Conservation (phyloP, 1,140 invertebrate species). For the Caenorhabditis inopinata region DNA sequence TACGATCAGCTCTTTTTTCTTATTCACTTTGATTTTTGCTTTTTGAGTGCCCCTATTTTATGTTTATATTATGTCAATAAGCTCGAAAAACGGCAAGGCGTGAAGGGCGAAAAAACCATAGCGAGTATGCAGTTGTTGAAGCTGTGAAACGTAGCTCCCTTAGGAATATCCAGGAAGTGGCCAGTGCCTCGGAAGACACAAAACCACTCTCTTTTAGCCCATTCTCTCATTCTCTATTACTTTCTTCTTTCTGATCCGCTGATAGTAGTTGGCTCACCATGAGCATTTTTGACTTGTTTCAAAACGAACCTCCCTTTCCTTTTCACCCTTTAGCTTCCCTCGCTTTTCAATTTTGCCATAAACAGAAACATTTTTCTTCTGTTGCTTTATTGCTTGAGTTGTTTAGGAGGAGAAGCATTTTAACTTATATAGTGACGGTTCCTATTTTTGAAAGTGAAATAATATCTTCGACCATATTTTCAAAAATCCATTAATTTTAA, state of each 20-base stretch:
- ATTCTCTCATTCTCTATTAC: neutral
- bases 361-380: no score
- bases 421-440: no score
- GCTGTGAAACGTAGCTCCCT: constrained; percentile 27
- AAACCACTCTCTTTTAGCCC: neutral
- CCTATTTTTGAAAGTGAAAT: no score
- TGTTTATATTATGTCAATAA: constrained; percentile 27
- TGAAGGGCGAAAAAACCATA: neutral
- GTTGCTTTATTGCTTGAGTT: no score
- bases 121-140: constrained; percentile 4
- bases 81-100: neutral
- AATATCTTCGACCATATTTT: no score
- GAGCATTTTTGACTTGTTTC: constrained; percentile 31
- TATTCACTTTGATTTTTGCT: neutral
- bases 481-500: no score
- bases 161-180: constrained; percentile 5
- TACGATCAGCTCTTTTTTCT: neutral
- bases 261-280: constrained; percentile 18
- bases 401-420: no score
- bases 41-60: neutral
- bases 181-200: constrained; percentile 3
- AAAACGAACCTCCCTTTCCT: neutral
- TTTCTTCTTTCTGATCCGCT: constrained; percentile 12
- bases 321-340: neutral
- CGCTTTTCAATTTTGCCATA: neutral